A percentile compares a stretch with the other conserved stretches of the same genome.
phyloP scores from a whole-genome alignment of 35 echinoderm and acorn worm species.

The Eucidaris tribuloides region DNA sequence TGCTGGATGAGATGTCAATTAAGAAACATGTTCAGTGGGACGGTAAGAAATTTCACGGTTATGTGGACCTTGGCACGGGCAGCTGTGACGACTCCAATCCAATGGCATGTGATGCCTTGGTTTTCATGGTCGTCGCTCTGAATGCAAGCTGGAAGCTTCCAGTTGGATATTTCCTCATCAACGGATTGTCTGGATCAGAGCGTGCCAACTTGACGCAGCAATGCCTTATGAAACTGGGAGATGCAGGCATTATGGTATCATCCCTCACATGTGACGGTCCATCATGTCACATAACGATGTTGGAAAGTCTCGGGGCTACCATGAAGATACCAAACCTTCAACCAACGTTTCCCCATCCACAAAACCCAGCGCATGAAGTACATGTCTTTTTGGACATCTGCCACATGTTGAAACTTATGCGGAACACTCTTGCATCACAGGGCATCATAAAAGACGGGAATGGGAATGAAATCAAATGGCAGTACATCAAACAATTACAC shows the following conservation, averaged over 20 bases:
- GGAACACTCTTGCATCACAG: not conserved
- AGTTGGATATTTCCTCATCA: constrained; percentile 42
- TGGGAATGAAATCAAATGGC: not conserved
- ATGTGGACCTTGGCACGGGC: constrained; percentile 53
- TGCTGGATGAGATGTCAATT: constrained; percentile 66
- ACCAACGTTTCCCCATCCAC: constrained; percentile 50
- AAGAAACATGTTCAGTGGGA: constrained; percentile 35
- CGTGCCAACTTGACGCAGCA: constrained; percentile 47
- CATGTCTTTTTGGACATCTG: constrained; percentile 41
- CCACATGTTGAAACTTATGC: constrained; percentile 57
- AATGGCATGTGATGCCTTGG: constrained; percentile 44
- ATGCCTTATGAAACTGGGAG: constrained; percentile 19
- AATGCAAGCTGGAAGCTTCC: constrained; percentile 61
- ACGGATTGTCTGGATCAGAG: constrained; percentile 48
- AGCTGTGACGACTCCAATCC: constrained; percentile 34
- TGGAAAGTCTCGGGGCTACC: constrained; percentile 27
- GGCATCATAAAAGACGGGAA: not conserved
- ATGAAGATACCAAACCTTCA: not conserved
- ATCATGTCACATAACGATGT: constrained; percentile 46
- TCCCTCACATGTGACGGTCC: constrained; percentile 70
- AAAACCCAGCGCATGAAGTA: not conserved
- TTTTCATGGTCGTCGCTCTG: constrained; percentile 47
- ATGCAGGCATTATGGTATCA: constrained; percentile 22
- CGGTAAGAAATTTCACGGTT: constrained; percentile 21
- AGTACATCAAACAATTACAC: constrained; percentile 11